phyloP scores from a whole-genome alignment of 2,888 invertebrate genomes.

The Microctonus aethiopoides region DNA sequence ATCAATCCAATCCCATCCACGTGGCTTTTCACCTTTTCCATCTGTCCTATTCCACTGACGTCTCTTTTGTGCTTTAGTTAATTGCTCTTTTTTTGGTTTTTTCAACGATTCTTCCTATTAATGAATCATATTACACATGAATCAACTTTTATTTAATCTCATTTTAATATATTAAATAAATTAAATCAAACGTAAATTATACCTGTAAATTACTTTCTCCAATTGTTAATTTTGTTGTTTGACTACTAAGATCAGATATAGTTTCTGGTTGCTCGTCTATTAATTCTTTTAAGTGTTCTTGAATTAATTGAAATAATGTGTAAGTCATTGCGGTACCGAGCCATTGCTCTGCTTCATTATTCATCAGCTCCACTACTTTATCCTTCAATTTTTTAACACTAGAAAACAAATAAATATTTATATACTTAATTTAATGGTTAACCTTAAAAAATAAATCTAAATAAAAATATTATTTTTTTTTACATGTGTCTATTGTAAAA shows the following conservation, averaged over 20 bases:
- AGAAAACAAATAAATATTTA: constrained; percentile 35
- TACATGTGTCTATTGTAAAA: constrained; percentile 95
- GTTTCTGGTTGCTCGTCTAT: constrained; percentile 78
- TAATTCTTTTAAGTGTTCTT: constrained; percentile 82
- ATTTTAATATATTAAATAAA: constrained; percentile 14
- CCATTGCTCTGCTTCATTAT: constrained; percentile 82
- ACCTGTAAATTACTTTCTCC: constrained; percentile 67
- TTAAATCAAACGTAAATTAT: constrained; percentile 23
- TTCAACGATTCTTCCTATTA: constrained; percentile 67
- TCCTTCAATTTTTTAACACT: constrained; percentile 79
- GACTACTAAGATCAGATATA: constrained; percentile 66
- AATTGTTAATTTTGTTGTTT: constrained; percentile 72
- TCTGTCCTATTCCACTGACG: constrained; percentile 88
- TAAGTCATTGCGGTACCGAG: constrained; percentile 95
- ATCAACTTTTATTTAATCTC: background rate
- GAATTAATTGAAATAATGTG: constrained; percentile 89
- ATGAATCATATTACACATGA: background rate
- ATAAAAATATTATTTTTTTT: constrained; percentile 70
- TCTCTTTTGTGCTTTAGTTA: constrained; percentile 93
- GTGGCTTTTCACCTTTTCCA: constrained; percentile 82
- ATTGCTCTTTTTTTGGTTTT: constrained; percentile 82
- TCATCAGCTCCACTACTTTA: constrained; percentile 73
- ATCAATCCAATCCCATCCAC: constrained; percentile 97
- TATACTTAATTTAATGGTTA: too few relatives aligned
- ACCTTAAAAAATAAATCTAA: too few relatives aligned